Percentiles rank a stretch among this genome's conserved stretches.
Evolutionary conservation across 2,113 vertebrate species (phyloP).

Genomic region (Brevimyrus niger): DNA sequence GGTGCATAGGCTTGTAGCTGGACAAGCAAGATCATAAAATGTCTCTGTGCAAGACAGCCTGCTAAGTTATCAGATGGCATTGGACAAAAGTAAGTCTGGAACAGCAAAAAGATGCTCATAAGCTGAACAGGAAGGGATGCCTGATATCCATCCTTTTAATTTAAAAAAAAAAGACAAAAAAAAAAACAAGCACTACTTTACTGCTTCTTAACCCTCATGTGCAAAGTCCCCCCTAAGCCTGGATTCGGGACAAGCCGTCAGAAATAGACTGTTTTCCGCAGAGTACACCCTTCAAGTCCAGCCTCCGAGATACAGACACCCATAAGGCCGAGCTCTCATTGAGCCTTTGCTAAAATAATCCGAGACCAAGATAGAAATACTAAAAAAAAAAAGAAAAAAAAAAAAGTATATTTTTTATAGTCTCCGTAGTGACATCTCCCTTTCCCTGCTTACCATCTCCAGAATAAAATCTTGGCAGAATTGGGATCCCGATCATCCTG

Average conservation of each 20-base stretch:
- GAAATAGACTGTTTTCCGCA: neutral
- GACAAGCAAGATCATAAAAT: neutral
- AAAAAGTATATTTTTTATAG: neutral
- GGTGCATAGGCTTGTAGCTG: slow-evolving; percentile 2
- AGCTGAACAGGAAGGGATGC: neutral
- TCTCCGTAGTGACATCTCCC: neutral
- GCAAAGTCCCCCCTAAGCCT: neutral
- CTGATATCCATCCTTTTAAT: neutral
- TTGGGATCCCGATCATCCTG: neutral
- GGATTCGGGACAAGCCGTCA: neutral
- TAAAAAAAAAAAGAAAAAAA: neutral
- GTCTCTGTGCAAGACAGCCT: neutral
- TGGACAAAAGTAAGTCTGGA: neutral
- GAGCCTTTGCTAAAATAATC: neutral
- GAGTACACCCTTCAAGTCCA: neutral
- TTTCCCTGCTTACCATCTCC: neutral
- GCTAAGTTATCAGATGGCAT: neutral
- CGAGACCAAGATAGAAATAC: neutral
- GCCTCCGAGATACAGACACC: neutral
- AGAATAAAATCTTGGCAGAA: neutral
- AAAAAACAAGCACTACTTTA: neutral
- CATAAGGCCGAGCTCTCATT: neutral
- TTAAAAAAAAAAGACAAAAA: neutral
- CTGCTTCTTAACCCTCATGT: neutral
- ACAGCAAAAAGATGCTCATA: neutral